phyloP scores from a whole-genome alignment of 2,113 vertebrate genomes.

The Paracanthobrama guichenoti region DNA sequence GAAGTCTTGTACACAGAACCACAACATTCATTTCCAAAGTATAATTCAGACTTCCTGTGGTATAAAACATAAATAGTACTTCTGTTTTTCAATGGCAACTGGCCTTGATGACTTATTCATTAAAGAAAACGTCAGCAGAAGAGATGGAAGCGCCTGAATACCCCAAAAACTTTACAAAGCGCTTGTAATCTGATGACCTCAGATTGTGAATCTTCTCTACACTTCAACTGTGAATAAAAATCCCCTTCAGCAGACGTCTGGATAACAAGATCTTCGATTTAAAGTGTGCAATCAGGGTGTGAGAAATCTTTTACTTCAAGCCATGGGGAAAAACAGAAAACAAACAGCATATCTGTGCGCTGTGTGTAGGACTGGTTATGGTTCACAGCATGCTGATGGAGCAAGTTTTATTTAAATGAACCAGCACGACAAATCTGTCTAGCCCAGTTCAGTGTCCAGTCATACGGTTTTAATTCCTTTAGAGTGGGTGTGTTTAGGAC shows the following conservation, averaged over 20 bases:
- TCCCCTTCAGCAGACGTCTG: neutral
- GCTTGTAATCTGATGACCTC: conserved; percentile 22
- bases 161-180: neutral
- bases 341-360: neutral
- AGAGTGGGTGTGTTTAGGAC: conserved; percentile 11
- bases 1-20: neutral
- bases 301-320: neutral
- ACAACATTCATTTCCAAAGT: neutral
- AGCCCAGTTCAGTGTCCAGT: conserved; percentile 14
- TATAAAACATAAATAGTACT: neutral
- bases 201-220: neutral
- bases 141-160: neutral
- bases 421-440: conserved; percentile 5
- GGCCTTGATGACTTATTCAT: conserved; percentile 26
- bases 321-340: neutral
- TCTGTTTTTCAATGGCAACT: neutral
- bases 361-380: neutral
- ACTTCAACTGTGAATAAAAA: neutral
- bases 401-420: conserved; percentile 5
- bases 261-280: conserved; percentile 34
- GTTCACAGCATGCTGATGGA: conserved; percentile 5
- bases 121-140: neutral
- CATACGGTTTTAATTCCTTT: neutral
- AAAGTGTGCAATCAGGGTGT: conserved; percentile 1
- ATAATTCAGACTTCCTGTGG: neutral